Evolutionary conservation across 2,113 vertebrate genomes (phyloP).

Genomic region (Lepus americanus): DNA sequence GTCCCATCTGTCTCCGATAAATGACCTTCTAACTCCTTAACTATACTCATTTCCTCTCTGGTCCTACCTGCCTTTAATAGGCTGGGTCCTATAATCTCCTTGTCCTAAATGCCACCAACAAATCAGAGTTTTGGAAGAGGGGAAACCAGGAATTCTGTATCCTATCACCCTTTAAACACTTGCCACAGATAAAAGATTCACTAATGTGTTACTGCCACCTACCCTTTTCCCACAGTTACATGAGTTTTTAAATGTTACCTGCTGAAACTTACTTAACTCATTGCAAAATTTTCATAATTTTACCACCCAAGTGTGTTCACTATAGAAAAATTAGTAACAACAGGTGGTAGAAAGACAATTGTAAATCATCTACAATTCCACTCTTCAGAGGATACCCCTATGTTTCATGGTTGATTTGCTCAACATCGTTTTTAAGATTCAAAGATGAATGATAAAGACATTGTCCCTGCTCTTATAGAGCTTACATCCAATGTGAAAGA

Average conservation of each 20-base stretch:
- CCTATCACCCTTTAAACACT: neutral
- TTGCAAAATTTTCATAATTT: conserved; percentile 28
- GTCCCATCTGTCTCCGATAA: conserved; percentile 35
- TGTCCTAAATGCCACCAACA: neutral
- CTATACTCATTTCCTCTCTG: neutral
- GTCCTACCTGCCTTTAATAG: conserved; percentile 33
- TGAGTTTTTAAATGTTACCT: neutral
- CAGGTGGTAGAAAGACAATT: neutral
- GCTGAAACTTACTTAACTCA: conserved; percentile 11
- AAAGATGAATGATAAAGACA: conserved; percentile 1
- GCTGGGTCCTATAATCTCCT: neutral
- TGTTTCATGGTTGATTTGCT: neutral
- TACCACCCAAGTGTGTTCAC: neutral
- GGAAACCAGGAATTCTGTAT: neutral
- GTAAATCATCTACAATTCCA: neutral
- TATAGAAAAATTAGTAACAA: conserved; percentile 38
- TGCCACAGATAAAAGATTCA: neutral
- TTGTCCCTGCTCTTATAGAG: neutral
- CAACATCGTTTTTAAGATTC: neutral
- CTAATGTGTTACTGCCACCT: neutral
- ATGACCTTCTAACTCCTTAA: neutral
- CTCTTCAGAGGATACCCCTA: neutral
- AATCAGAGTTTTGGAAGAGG: neutral
- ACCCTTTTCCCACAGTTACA: neutral
- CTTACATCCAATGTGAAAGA: neutral